Evolutionary conservation across 2,797 vertebrate genomes (phyloP), one percentile per base, ranked within the genome.

Genomic region (Cephalopachus bancanus): DNA sequence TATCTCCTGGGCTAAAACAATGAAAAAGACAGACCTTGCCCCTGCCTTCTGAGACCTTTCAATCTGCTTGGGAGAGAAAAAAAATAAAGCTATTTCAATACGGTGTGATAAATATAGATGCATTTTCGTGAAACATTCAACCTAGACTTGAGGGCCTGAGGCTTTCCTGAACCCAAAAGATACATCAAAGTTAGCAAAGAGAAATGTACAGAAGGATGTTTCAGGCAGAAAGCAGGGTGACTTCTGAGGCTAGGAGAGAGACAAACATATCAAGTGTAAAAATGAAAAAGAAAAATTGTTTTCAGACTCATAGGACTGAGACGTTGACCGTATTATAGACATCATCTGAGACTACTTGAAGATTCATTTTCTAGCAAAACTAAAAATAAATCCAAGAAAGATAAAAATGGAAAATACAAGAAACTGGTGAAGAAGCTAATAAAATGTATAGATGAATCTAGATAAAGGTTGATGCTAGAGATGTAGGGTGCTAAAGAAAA

Each of bases 271-370:
- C 37, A 92, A 83, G 57, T 30, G 5, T 10, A 4, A 95, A 92
- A 49, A 85, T 60, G 16, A 76, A 95, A 91, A 93, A 51, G 67
- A 44, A 44, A 85, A 86, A 69, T 7, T 92, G 64, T 96, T 92
- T 79, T 76, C 57, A 88, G n/a, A 78, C 7, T 92, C 14, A 62
- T 3, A 69, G n/a, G 33, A 44, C 30, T 20, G 57, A 94, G 55
- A 91, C 65, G 64, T 0, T 89, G 26, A 64, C 15, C 26, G 33
- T 19, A 10, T 28, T 71, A 76, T 0, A 83, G 24, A 88, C 1
- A 75, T 14, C 1, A 0, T n/a, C 55, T 80, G 33, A 91, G 17
- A 85, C 20, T 57, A 88, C 59, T n/a, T 79, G 17, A 93, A 33
- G 15, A 80, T 60, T 44, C 44, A 7, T 44, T 92, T 24, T 69